Percentiles rank a stretch among this genome's conserved stretches.
Conservation (phyloP, 2,113 vertebrate genomes). For the Glareola pratincola region DNA sequence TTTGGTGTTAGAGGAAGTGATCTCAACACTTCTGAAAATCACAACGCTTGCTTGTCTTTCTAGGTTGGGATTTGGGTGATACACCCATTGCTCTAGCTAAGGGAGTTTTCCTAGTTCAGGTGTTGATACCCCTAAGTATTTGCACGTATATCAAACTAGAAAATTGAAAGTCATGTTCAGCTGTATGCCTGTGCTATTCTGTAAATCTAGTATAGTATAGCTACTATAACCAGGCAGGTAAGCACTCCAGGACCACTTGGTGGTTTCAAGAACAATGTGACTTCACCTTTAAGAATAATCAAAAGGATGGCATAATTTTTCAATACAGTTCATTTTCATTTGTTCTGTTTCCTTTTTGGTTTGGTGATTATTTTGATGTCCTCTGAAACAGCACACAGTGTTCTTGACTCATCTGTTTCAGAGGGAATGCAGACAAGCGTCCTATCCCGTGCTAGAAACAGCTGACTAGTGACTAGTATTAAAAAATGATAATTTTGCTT, state of each 20-base stretch:
- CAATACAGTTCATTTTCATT: background rate
- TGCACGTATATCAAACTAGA: background rate
- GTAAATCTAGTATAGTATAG: background rate
- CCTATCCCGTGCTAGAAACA: background rate
- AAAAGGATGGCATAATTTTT: background rate
- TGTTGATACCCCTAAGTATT: background rate
- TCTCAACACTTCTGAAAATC: background rate
- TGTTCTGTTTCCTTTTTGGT: background rate
- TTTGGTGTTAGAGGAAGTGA: background rate
- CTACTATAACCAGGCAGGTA: background rate
- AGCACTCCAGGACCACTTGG: background rate
- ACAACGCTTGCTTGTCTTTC: background rate
- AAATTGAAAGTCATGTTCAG: background rate
- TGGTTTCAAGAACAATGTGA: background rate
- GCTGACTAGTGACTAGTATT: background rate
- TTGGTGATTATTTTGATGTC: background rate
- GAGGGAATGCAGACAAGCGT: background rate
- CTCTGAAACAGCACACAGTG: background rate
- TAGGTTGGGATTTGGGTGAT: background rate
- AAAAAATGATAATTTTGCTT: background rate
- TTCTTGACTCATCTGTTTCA: background rate
- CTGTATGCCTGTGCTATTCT: background rate
- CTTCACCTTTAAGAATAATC: background rate
- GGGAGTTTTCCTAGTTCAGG: background rate
- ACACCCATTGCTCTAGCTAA: background rate